Evolutionary conservation across 2,797 vertebrate genomes (phyloP).

Genomic region (Eptatretus atami): DNA sequence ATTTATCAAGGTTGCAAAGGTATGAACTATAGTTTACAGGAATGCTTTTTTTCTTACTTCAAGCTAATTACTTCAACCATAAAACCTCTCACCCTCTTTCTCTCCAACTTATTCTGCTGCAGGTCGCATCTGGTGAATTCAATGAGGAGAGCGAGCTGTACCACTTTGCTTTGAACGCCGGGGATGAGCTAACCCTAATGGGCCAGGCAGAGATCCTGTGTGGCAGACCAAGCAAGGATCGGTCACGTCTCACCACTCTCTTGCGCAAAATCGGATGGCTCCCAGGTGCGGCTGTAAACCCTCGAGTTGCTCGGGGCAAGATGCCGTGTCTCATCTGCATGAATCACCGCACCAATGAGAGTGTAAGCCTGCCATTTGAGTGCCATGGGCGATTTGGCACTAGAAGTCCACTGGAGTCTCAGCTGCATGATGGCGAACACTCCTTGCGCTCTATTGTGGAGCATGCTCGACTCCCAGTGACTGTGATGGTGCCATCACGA

Average conservation of each 20-base stretch:
- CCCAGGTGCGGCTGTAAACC: slow-evolving; percentile 8
- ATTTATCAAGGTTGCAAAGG: too few species aligned
- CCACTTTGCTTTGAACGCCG: slow-evolving; percentile 72
- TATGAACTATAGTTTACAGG: too few species aligned
- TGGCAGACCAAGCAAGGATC: slow-evolving; percentile 65
- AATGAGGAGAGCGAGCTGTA: slow-evolving; percentile 94
- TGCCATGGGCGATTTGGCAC: slow-evolving; percentile 89
- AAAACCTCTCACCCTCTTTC: background rate
- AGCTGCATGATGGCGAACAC: slow-evolving; percentile 95
- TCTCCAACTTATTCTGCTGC: slow-evolving; percentile 9
- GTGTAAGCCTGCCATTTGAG: slow-evolving; percentile 88
- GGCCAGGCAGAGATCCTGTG: slow-evolving; percentile 96
- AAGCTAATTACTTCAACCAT: too few species aligned
- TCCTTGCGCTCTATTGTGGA: slow-evolving; percentile 80
- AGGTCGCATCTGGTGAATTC: slow-evolving; percentile 91
- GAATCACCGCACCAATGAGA: slow-evolving; percentile 97
- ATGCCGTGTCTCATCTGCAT: slow-evolving; percentile 98
- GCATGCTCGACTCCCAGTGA: slow-evolving; percentile 72
- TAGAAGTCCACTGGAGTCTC: slow-evolving; percentile 65
- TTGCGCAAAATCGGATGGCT: slow-evolving; percentile 74
- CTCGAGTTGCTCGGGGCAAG: slow-evolving; percentile 61
- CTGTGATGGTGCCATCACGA: slow-evolving; percentile 37
- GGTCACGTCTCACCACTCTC: slow-evolving; percentile 76
- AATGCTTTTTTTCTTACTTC: too few species aligned
- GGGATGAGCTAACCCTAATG: slow-evolving; percentile 87